Evolutionary conservation across 2,797 vertebrate genomes (phyloP).

Genomic region (Eulemur rubriventer): DNA sequence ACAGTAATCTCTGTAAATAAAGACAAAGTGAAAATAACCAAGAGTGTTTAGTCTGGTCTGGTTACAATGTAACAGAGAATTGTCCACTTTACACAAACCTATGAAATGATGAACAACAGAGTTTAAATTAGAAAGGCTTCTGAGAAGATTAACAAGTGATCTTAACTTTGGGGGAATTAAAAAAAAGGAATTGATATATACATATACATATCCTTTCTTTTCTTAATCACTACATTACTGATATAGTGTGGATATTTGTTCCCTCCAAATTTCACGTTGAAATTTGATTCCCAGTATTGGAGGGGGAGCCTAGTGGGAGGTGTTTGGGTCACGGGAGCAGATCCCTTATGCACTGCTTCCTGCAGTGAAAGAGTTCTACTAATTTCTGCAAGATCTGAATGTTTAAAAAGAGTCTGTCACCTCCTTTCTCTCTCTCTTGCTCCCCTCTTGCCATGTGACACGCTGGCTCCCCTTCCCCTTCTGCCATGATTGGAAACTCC

Average conservation of each 20-base stretch:
- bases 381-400: neutral
- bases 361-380: neutral
- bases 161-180: neutral
- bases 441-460: neutral
- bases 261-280: neutral
- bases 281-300: neutral
- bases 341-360: neutral
- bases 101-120: neutral
- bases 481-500: neutral
- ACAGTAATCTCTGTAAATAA: constrained; percentile 55
- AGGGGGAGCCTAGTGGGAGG: neutral
- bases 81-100: neutral
- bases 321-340: neutral
- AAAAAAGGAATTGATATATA: neutral
- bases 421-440: neutral
- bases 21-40: constrained; percentile 42
- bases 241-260: neutral
- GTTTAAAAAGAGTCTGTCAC: neutral
- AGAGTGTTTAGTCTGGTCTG: neutral
- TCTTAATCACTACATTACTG: neutral
- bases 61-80: neutral
- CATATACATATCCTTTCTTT: neutral
- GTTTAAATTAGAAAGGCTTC: neutral
- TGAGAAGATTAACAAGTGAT: neutral
- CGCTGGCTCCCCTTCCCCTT: neutral